phyloP scores from a whole-genome alignment of 2,113 vertebrate genomes.

The Labeo rohita region DNA sequence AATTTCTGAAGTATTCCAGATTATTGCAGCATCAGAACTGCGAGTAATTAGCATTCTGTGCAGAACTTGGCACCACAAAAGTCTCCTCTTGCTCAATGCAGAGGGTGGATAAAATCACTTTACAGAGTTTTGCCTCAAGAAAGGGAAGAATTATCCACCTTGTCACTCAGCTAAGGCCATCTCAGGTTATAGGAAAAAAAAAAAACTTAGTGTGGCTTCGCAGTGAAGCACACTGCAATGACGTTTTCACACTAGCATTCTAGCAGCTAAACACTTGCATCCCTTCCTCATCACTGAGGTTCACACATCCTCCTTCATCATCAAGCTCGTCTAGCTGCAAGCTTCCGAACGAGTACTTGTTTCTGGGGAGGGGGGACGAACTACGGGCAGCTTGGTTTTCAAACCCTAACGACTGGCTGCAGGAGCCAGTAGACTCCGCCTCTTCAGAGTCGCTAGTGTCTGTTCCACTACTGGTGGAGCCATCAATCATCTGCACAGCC shows the following conservation, averaged over 20 bases:
- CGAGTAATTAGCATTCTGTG: background rate
- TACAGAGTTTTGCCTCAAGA: background rate
- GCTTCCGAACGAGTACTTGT: slow-evolving; percentile 80
- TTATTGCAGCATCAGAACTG: background rate
- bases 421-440: slow-evolving; percentile 75
- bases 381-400: slow-evolving; percentile 72
- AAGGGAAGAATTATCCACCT: background rate
- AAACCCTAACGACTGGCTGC: slow-evolving; percentile 71
- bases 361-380: slow-evolving; percentile 76
- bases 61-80: slow-evolving; percentile 29
- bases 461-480: slow-evolving; percentile 85
- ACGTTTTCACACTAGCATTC: slow-evolving; percentile 15
- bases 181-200: slow-evolving; percentile 16
- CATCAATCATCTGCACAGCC: slow-evolving; percentile 82
- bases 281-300: slow-evolving; percentile 81
- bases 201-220: background rate
- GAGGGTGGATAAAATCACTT: slow-evolving; percentile 12
- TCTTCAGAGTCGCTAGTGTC: slow-evolving; percentile 92
- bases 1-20: background rate
- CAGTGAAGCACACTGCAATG: background rate
- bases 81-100: background rate
- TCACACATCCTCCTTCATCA: slow-evolving; percentile 45
- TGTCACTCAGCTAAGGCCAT: slow-evolving; percentile 3
- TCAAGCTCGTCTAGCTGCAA: slow-evolving; percentile 81
- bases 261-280: slow-evolving; percentile 80